phyloP scores from a whole-genome alignment of 2,888 invertebrate species.

The Drosophila hamatofila region DNA sequence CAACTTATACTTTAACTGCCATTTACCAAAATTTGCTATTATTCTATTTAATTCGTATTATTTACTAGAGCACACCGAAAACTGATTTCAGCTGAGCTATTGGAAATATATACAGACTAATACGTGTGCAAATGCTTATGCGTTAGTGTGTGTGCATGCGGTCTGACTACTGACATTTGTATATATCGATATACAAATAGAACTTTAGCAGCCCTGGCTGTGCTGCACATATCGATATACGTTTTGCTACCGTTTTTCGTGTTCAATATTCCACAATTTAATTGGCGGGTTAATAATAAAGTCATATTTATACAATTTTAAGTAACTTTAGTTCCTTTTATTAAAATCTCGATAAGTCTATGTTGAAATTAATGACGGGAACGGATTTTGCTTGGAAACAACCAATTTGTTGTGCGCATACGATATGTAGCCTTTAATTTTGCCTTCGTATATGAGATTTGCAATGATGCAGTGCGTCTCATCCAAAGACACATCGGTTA shows the following conservation, averaged over 20 bases:
- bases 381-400: conserved; percentile 98
- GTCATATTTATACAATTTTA: neutral
- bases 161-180: conserved; percentile 18
- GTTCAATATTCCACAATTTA: neutral
- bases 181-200: conserved; percentile 33
- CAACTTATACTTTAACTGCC: neutral
- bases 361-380: conserved; percentile 91
- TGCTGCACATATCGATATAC: neutral
- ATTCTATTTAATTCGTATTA: conserved; percentile 36
- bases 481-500: conserved; percentile 94
- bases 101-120: conserved; percentile 37
- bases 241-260: neutral
- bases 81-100: conserved; percentile 50
- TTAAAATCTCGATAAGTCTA: conserved; percentile 63
- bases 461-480: conserved; percentile 98
- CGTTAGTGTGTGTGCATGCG: conserved; percentile 20
- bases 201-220: conserved; percentile 31
- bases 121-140: conserved; percentile 6
- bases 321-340: conserved; percentile 9
- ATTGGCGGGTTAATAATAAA: neutral
- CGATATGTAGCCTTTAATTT: conserved; percentile 99
- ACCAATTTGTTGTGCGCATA: conserved; percentile 98
- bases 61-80: conserved; percentile 53
- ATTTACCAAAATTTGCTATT: conserved; percentile 18
- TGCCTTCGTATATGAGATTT: conserved; percentile 97